These are phyloP conservation scores for Luehdorfia chinensis DNA, from an alignment of 1,140 invertebrate species.

Conservation along the genomic window DNA sequence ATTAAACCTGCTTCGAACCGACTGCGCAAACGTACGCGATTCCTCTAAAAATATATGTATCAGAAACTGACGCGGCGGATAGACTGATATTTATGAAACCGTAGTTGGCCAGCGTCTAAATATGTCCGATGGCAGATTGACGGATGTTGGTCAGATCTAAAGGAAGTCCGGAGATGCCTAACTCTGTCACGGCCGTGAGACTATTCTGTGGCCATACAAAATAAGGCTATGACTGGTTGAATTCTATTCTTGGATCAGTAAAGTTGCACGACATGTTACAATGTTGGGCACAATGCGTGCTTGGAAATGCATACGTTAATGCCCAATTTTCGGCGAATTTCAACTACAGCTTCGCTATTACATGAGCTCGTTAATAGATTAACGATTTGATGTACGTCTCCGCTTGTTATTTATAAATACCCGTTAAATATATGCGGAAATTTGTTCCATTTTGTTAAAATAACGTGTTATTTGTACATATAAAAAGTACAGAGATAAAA, in stretches of 20 bases:
- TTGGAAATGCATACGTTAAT: slow-evolving; percentile 36
- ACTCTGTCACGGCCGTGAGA: slow-evolving; percentile 35
- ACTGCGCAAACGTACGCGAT: too few relatives aligned
- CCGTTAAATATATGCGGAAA: slow-evolving; percentile 5
- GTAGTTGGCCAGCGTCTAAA: too few relatives aligned
- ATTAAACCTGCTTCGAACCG: too few relatives aligned
- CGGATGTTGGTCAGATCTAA: too few relatives aligned
- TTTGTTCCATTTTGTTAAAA: slow-evolving; percentile 2
- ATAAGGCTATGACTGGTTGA: slow-evolving; percentile 53
- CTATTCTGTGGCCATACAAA: slow-evolving; percentile 43
- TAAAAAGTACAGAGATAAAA: not conserved
- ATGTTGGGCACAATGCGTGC: slow-evolving; percentile 48
- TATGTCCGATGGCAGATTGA: too few relatives aligned
- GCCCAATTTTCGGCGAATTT: slow-evolving; percentile 37
- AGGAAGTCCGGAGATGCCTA: slow-evolving; percentile 38
- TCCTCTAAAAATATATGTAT: too few relatives aligned
- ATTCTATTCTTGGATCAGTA: slow-evolving; percentile 58
- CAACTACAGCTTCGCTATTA: slow-evolving; percentile 37
- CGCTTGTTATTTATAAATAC: slow-evolving; percentile 1
- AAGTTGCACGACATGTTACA: slow-evolving; percentile 54
- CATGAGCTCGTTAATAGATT: slow-evolving; percentile 43
- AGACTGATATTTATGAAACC: too few relatives aligned
- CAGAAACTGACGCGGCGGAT: too few relatives aligned
- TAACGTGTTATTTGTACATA: not conserved
- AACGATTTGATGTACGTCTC: slow-evolving; percentile 31